Evolutionary conservation across 1,140 invertebrate species (phyloP).

Genomic region (Pemphigus obesinymphae): DNA sequence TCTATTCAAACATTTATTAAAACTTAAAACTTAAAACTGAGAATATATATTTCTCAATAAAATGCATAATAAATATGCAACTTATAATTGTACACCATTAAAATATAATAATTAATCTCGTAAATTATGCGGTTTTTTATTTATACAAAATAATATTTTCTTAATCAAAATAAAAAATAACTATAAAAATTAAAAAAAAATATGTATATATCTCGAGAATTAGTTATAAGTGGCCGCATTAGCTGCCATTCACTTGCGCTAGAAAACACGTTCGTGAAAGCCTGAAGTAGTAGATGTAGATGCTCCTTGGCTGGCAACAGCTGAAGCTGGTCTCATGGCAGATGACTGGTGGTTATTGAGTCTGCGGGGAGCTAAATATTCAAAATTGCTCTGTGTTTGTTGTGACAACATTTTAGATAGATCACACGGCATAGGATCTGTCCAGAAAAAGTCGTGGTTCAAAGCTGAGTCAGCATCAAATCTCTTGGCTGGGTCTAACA

Average conservation of each 20-base stretch:
- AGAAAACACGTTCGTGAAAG: constrained; percentile 54
- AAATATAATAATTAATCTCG: not conserved
- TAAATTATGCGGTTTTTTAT: not conserved
- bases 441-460: constrained; percentile 98
- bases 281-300: constrained; percentile 70
- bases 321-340: constrained; percentile 51
- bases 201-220: not conserved
- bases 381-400: constrained; percentile 93
- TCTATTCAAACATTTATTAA: no score
- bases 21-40: no score
- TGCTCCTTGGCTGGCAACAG: constrained; percentile 55
- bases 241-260: constrained; percentile 37
- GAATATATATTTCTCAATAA: no score
- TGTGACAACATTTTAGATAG: constrained; percentile 88
- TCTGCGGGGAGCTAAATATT: constrained; percentile 79
- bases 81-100: not conserved
- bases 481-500: constrained; percentile 85
- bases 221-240: constrained; percentile 27
- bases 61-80: not conserved
- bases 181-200: not conserved
- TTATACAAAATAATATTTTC: not conserved
- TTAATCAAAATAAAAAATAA: not conserved
- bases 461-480: constrained; percentile 87
- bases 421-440: constrained; percentile 90
- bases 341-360: constrained; percentile 65